Evolutionary conservation across 2,888 invertebrate genomes (phyloP), one percentile per base, ranked within the genome.

Genomic region (Eucera pruinosa): DNA sequence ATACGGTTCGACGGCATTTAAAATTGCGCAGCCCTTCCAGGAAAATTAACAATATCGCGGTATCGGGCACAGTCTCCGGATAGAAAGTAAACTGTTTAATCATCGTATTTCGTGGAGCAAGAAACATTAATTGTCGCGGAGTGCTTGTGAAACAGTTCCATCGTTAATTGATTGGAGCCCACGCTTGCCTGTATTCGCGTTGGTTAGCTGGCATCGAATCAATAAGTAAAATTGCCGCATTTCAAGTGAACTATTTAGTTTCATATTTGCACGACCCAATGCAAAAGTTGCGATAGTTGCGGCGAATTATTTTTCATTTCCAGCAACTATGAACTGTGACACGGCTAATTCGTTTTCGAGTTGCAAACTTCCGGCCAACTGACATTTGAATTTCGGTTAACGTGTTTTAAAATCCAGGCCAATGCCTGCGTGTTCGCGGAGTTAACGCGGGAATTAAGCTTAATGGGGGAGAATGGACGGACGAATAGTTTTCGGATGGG

Each of bases 11-110:
- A 61, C 13, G 61, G 57, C 47, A 48, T 39, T 71, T 55, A 25
- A 65, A 76, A 70, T 78, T 78, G 68, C 48, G 66, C 41, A 69
- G 57, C 43, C 2, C 25, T 78, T 71, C 70, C 9, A 27, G 41
- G 68, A 62, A 75, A 65, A 65, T 36, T 15, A 39, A 33, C 54
- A 25, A 15, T 33, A 55, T 43, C 18, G 48, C 9, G 15, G 15
- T 11, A n/a, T 39, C n/a, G 39, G 43, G 2, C 30, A n/a, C 45
- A 54, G 52, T 58, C 6, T 11, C 13, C 43, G 23, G 57, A 41
- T 58, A 33, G 58, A 45, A 58, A 45, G 64, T 45, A 39, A 70
- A 60, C 39, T 33, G 64, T 25, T 54, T 39, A n/a, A 70, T 65
- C 64, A 27, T 65, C 33, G 30, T 36, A 30, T 62, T 27, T 60